Conservation (phyloP, 1,140 invertebrate genomes). For the Mercenaria mercenaria region DNA sequence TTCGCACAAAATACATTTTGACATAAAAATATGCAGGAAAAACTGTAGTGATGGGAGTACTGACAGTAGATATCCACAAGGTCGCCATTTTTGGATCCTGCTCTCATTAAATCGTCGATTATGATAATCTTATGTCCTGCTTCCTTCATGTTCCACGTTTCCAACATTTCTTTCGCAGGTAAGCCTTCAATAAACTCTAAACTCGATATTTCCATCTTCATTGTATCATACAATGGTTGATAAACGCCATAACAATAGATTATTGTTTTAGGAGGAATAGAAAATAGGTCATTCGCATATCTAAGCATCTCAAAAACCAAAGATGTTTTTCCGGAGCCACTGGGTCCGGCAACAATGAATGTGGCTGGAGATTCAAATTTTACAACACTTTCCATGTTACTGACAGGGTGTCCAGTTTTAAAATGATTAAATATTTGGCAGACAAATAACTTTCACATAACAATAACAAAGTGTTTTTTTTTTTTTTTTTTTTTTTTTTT, state of each 20-base stretch:
- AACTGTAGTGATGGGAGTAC: conserved; percentile 26
- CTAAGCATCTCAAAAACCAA: no score
- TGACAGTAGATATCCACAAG: neutral
- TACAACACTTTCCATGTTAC: no score
- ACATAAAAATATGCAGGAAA: neutral
- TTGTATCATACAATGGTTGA: neutral
- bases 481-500: no score
- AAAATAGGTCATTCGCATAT: no score
- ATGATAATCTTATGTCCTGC: neutral
- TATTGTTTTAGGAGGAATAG: no score
- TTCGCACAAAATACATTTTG: conserved; percentile 47
- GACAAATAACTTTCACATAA: no score
- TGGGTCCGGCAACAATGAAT: no score
- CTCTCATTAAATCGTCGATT: neutral
- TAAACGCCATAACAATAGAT: neutral
- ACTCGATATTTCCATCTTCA: neutral
- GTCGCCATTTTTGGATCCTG: neutral
- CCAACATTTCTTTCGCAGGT: neutral
- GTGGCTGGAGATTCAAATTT: no score
- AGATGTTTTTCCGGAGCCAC: no score
- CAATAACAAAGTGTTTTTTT: no score
- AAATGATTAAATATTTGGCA: no score
- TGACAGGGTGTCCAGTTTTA: no score
- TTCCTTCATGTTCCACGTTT: neutral
- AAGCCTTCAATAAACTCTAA: conserved; percentile 2